Evolutionary conservation across 2,888 invertebrate species (phyloP).

Genomic region (Hybos culiciformis): DNA sequence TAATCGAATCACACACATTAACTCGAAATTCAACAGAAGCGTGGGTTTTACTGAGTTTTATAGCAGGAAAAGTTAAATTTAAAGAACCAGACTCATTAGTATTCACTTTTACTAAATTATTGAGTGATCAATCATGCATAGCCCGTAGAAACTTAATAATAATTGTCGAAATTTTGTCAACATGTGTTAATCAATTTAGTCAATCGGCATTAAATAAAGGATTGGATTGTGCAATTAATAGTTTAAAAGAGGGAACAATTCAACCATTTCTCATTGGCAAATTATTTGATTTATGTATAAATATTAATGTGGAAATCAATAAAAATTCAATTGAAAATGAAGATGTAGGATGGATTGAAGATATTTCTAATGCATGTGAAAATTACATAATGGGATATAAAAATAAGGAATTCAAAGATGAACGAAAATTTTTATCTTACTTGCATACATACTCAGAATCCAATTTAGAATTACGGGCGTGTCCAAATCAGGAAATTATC

Average conservation of each 20-base stretch:
- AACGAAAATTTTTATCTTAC: conserved; percentile 23
- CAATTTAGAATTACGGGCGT: conserved; percentile 22
- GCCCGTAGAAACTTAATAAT: conserved; percentile 30
- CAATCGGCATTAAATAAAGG: conserved; percentile 29
- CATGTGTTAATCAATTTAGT: conserved; percentile 27
- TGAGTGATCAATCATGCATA: conserved; percentile 19
- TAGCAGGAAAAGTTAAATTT: conserved; percentile 27
- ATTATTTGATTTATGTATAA: conserved; percentile 26
- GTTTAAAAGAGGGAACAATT: conserved; percentile 25
- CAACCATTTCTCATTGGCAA: conserved; percentile 28
- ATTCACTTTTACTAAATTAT: conserved; percentile 13
- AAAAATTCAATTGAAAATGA: conserved; percentile 8
- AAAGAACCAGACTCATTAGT: conserved; percentile 28
- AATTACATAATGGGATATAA: conserved; percentile 20
- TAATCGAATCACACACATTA: conserved; percentile 29
- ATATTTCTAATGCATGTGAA: conserved; percentile 23
- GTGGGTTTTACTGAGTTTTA: conserved; percentile 30
- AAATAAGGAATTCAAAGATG: conserved; percentile 23
- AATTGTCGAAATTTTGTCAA: conserved; percentile 28
- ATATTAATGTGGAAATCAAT: conserved; percentile 20
- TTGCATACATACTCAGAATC: conserved; percentile 29
- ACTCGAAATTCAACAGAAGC: conserved; percentile 33
- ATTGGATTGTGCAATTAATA: conserved; percentile 24
- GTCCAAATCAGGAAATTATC: conserved; percentile 20
- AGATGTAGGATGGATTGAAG: conserved; percentile 21